Conservation (phyloP, 2,113 vertebrate species). For the Xiphorhynchus elegans region DNA sequence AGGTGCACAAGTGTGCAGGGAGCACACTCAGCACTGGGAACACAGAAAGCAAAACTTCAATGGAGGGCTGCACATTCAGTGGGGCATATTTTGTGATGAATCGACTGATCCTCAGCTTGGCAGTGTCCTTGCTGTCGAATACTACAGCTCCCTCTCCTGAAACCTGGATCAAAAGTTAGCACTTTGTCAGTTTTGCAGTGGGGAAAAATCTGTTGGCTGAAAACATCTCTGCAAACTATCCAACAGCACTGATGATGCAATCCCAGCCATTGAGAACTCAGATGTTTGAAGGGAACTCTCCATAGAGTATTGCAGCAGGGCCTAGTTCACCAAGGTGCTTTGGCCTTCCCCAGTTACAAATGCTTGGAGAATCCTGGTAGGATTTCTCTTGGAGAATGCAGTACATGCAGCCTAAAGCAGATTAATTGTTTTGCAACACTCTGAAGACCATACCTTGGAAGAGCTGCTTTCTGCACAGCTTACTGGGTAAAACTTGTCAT, state of each 20-base stretch:
- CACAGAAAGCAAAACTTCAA: not conserved
- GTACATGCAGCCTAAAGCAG: not conserved
- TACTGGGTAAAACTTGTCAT: not conserved
- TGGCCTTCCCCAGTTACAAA: not conserved
- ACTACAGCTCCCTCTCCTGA: not conserved
- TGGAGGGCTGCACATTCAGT: not conserved
- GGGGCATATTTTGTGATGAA: not conserved
- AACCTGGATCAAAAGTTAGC: not conserved
- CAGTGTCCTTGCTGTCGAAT: not conserved
- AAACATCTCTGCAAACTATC: not conserved
- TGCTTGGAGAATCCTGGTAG: not conserved
- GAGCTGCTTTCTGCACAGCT: not conserved
- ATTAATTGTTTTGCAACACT: not conserved
- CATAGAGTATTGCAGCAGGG: not conserved
- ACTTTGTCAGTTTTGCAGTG: not conserved
- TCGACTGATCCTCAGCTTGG: not conserved
- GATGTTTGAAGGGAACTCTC: not conserved
- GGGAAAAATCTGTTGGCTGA: not conserved
- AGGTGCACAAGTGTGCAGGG: accelerated
- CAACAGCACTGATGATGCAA: not conserved
- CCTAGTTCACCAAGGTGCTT: accelerated
- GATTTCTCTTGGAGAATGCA: not conserved
- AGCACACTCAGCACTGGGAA: not conserved
- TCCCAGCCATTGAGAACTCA: not conserved
- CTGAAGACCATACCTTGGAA: not conserved